Percentiles rank a stretch among this genome's conserved stretches.
phyloP scores from a whole-genome alignment of 2,797 vertebrate species.

The Luscinia luscinia region DNA sequence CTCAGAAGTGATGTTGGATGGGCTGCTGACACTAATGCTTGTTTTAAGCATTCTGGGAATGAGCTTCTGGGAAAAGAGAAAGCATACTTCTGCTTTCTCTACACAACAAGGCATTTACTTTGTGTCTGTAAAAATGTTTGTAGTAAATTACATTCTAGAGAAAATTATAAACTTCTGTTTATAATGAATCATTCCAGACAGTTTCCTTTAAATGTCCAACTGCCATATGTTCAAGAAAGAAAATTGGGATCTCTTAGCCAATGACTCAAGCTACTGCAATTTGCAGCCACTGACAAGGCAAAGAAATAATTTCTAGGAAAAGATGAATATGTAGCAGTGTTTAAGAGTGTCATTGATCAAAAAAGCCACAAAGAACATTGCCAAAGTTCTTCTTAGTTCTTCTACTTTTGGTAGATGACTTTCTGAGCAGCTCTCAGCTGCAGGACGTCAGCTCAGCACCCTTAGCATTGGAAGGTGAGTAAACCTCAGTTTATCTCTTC shows the following conservation, averaged over 20 bases:
- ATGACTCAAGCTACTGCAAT: conserved; percentile 20
- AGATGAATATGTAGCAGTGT: neutral
- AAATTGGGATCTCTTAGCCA: neutral
- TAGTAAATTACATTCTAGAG: neutral
- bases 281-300: neutral
- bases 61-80: neutral
- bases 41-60: neutral
- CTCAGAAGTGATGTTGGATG: neutral
- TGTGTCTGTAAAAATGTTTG: neutral
- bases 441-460: neutral
- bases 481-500: neutral
- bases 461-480: neutral
- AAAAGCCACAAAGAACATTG: neutral
- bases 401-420: neutral
- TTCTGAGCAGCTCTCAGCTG: neutral
- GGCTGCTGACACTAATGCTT: conserved; percentile 10
- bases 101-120: neutral
- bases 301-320: conserved; percentile 38
- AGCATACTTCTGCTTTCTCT: neutral
- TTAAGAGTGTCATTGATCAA: neutral
- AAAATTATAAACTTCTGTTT: neutral
- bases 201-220: neutral
- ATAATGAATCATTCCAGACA: conserved; percentile 7
- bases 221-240: neutral
- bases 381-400: neutral